Conservation (phyloP, 2,113 vertebrate genomes). For the Donacobius atricapilla region DNA sequence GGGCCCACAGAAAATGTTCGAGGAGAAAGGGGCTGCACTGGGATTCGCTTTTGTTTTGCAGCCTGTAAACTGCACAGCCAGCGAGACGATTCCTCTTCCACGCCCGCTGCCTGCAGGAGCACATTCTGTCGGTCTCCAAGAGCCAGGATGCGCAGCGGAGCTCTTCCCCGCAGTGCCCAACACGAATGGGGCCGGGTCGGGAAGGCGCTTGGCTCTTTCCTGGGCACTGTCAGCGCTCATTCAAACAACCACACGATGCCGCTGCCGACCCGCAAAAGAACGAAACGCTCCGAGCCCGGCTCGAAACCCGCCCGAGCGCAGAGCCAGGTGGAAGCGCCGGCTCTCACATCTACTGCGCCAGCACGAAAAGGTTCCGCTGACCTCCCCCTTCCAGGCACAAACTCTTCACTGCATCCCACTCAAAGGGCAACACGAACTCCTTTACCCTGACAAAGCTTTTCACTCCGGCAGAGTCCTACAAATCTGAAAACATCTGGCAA, state of each 20-base stretch:
- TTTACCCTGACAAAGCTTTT: neutral
- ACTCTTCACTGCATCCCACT: too few species aligned
- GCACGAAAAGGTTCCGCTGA: neutral
- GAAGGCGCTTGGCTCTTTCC: too few species aligned
- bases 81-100: neutral
- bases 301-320: neutral
- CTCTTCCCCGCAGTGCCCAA: neutral
- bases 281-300: neutral
- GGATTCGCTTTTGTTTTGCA: neutral
- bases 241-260: neutral
- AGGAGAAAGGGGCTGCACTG: too few species aligned
- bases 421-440: neutral
- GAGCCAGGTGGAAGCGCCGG: neutral
- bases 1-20: neutral
- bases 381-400: neutral
- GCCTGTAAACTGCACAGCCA: neutral
- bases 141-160: neutral
- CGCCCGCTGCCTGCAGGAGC: neutral
- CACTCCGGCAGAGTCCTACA: neutral
- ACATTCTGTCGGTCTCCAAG: accelerated
- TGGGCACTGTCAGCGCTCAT: neutral
- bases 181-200: neutral
- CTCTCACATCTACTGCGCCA: neutral
- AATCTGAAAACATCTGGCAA: neutral
- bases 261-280: neutral